These are phyloP conservation scores for Euzophera pinguis DNA, from an alignment of 2,888 invertebrate species.

Conservation along the genomic window DNA sequence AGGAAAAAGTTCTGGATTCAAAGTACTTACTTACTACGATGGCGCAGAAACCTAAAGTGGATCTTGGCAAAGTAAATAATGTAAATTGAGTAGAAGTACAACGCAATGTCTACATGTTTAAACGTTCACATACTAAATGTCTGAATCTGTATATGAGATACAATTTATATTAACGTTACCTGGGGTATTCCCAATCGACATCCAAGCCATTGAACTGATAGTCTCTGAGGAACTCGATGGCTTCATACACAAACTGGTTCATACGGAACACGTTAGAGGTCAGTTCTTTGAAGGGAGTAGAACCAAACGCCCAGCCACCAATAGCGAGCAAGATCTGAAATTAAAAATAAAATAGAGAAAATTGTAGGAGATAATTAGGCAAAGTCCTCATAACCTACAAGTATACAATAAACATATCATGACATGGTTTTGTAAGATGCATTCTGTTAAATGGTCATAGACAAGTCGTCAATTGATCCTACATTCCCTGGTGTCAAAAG, in stretches of 20 bases:
- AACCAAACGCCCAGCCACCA: constrained; percentile 98
- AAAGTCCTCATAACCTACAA: neutral
- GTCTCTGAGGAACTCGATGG: constrained; percentile 94
- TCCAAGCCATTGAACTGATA: constrained; percentile 96
- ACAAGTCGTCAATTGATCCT: too few relatives aligned
- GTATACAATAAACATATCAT: too few relatives aligned
- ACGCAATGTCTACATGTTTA: too few relatives aligned
- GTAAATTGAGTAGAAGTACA: too few relatives aligned
- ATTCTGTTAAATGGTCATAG: too few relatives aligned
- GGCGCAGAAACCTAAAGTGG: too few relatives aligned
- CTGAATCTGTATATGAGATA: neutral
- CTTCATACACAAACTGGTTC: constrained; percentile 97
- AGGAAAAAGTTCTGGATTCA: too few relatives aligned
- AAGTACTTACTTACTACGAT: too few relatives aligned
- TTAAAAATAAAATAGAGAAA: neutral
- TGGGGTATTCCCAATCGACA: constrained; percentile 96
- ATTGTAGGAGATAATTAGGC: neutral
- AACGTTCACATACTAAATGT: too few relatives aligned
- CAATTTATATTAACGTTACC: constrained; percentile 57
- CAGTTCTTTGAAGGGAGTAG: constrained; percentile 95
- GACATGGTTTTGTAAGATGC: too few relatives aligned
- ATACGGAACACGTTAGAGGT: constrained; percentile 95
- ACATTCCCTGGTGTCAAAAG: too few relatives aligned
- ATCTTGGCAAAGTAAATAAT: too few relatives aligned
- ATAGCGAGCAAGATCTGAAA: constrained; percentile 89